These are phyloP conservation scores for Ptilodon capucinus DNA, from an alignment of 2,888 invertebrate genomes.

Conservation along the genomic window DNA sequence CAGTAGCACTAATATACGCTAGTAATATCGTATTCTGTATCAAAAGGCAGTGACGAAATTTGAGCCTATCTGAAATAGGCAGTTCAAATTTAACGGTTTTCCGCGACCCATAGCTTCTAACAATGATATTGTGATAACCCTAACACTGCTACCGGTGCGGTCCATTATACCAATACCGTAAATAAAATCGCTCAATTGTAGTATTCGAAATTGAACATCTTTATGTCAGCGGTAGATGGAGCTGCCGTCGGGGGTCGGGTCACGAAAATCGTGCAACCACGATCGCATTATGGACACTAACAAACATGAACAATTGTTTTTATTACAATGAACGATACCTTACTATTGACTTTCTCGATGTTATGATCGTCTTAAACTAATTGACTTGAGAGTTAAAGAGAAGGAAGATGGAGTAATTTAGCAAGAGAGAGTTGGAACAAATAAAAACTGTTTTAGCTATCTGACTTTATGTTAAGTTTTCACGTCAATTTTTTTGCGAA, in stretches of 20 bases:
- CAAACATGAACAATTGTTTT: constrained; percentile 44
- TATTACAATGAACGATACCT: constrained; percentile 38
- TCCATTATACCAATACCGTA: neutral
- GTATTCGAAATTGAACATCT: neutral
- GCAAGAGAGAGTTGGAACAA: neutral
- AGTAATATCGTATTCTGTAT: too few species aligned
- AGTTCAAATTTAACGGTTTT: too few species aligned
- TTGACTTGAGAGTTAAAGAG: too few species aligned
- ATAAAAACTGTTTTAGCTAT: too few species aligned
- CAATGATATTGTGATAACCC: too few species aligned
- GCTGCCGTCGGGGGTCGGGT: constrained; percentile 33
- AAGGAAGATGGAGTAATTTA: neutral
- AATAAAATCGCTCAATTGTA: neutral
- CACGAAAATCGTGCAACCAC: constrained; percentile 55
- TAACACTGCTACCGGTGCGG: too few species aligned
- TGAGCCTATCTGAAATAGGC: too few species aligned
- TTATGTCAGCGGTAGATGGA: constrained; percentile 17
- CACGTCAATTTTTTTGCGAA: too few species aligned
- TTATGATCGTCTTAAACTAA: constrained; percentile 17
- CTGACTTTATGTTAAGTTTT: too few species aligned
- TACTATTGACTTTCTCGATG: constrained; percentile 28
- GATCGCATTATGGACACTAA: constrained; percentile 39
- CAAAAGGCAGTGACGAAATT: too few species aligned
- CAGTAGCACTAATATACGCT: too few species aligned
- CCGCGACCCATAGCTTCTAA: too few species aligned